Evolutionary conservation across 2,888 invertebrate species (phyloP).

Genomic region (Meloe dianella): DNA sequence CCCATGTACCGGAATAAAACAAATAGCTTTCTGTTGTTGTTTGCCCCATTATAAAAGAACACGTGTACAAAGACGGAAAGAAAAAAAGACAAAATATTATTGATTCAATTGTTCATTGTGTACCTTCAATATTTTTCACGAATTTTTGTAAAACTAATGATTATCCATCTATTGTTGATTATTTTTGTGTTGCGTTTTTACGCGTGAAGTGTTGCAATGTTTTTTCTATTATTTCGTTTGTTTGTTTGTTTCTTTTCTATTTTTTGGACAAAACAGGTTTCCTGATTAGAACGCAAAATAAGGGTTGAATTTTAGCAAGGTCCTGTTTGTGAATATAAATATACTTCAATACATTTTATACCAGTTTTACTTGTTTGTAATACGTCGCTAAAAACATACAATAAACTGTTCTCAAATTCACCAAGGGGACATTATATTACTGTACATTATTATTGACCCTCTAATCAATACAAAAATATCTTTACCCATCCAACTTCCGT

Average conservation of each 20-base stretch:
- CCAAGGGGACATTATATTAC: slow-evolving; percentile 3
- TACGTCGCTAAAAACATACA: slow-evolving; percentile 31
- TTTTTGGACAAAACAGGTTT: slow-evolving; percentile 42
- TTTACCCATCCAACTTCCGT: background rate
- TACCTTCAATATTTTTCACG: background rate
- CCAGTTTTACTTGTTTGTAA: slow-evolving; percentile 39
- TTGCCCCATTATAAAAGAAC: background rate
- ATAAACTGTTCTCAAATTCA: slow-evolving; percentile 11
- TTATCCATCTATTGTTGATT: background rate
- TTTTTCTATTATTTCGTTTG: slow-evolving; percentile 2
- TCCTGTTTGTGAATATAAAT: slow-evolving; percentile 28
- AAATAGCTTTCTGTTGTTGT: slow-evolving; percentile 2
- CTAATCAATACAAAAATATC: background rate
- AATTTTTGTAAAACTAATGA: slow-evolving; percentile 6
- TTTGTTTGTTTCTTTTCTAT: too few relatives aligned
- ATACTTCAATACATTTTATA: slow-evolving; percentile 22
- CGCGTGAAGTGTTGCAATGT: slow-evolving; percentile 37
- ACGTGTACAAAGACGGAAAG: background rate
- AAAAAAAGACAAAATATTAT: background rate
- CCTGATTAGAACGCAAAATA: slow-evolving; percentile 29
- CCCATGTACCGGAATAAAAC: background rate
- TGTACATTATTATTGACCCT: background rate
- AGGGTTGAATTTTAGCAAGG: slow-evolving; percentile 39
- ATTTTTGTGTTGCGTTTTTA: slow-evolving; percentile 26
- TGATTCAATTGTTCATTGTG: background rate